These are phyloP conservation scores for Ips typographus DNA, from an alignment of 1,140 invertebrate species.

Conservation along the genomic window DNA sequence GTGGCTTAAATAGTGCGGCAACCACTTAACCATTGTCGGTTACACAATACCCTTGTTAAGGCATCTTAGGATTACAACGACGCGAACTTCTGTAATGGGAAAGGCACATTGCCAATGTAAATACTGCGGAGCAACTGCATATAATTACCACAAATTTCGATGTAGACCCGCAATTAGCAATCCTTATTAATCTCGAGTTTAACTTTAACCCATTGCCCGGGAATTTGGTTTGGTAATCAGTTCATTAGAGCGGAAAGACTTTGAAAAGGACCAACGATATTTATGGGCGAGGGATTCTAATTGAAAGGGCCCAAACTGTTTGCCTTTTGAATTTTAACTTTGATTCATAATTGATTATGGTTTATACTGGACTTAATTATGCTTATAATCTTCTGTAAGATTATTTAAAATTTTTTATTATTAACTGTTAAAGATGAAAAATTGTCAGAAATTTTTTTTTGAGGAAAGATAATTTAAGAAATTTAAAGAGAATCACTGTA, in stretches of 20 bases:
- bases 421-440: too few relatives aligned
- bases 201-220: conserved; percentile 21
- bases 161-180: conserved; percentile 32
- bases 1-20: too few relatives aligned
- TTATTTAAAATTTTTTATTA: too few relatives aligned
- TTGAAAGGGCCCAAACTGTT: neutral
- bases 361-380: too few relatives aligned
- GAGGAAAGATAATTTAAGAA: too few relatives aligned
- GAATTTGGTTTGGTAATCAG: conserved; percentile 32
- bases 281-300: neutral
- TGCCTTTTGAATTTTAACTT: neutral
- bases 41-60: conserved; percentile 25
- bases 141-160: conserved; percentile 35
- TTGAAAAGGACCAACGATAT: conserved; percentile 1
- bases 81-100: conserved; percentile 14
- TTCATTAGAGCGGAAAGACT: conserved; percentile 11
- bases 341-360: neutral
- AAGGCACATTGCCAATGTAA: conserved; percentile 33
- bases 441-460: too few relatives aligned
- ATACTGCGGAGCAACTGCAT: conserved; percentile 30
- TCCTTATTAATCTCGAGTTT: conserved; percentile 30
- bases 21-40: conserved; percentile 13
- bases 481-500: too few relatives aligned
- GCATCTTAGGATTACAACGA: conserved; percentile 24
- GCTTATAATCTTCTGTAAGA: too few relatives aligned